Evolutionary conservation across 2,113 vertebrate species (phyloP), one percentile per base, ranked within the genome.

Genomic region (Sisor rabdophorus): DNA sequence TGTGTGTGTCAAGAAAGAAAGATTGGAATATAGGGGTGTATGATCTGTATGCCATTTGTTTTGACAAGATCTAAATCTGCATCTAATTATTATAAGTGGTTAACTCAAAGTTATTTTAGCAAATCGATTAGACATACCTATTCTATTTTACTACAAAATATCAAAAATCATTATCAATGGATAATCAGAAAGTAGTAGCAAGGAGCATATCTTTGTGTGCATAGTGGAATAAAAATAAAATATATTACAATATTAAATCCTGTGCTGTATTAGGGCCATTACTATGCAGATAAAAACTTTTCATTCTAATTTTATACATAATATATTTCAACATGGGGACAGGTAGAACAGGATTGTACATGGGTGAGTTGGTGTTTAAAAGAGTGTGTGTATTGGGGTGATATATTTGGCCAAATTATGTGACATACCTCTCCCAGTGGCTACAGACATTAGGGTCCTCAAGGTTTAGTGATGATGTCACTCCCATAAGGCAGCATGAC

Each of bases 361-460:
- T 50, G 22, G 50, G 30, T 56, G 32, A 56, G 19, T 73, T 56
- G 10, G 58, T 20, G 56, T 32, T 28, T 75, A 20, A 40, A 47
- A 6, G 56, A 30, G 61, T 4, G 44, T 61, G 53, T 24, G 22
- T 17, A 40, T n/a, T 24, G 22, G 48, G 30, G 17, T 7, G 3
- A 6, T 32, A 30, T 12, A 5, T 55, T 8, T 73, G 36, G 15
- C n/a, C n/a, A 36, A 36, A 44, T 44, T 44, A 30, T 64, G 52
- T 60, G 44, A 17, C 82, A 91, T 89, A 99, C 97, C 97, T 98
- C 88, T 99, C 97, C 97, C 96, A 99, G 90, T 98, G 96, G 87
- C 97, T 99, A 87, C 97, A 98, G 79, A 98, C 97, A n/a, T 99
- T 99, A 56, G 97, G 97, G 79, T 99, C 97, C 72, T 98, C 96